Evolutionary conservation across 64 coral and sea anemone species (phyloP).

Genomic region (Hydrozoanthus tunicans): DNA sequence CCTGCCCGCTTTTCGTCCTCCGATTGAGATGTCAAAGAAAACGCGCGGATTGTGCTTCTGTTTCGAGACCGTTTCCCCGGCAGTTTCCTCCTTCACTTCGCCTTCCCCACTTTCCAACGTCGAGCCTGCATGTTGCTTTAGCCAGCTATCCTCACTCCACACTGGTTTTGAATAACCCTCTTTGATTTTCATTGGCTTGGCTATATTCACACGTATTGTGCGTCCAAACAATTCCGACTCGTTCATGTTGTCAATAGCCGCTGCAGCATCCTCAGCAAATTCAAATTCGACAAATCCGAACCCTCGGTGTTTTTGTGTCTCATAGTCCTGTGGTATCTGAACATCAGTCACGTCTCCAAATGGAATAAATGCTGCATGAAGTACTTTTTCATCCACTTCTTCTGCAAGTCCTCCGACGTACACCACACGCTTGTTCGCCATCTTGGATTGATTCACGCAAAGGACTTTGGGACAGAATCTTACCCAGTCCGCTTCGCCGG

Average conservation of each 20-base stretch:
- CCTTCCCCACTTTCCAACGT: slow-evolving; percentile 71
- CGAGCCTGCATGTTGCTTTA: slow-evolving; percentile 85
- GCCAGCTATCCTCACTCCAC: slow-evolving; percentile 98
- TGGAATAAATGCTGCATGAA: slow-evolving; percentile 97
- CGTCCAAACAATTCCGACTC: slow-evolving; percentile 98
- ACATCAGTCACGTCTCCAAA: slow-evolving; percentile 99
- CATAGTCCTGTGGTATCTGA: slow-evolving; percentile 97
- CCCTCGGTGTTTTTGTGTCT: slow-evolving; percentile 90
- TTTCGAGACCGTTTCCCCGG: slow-evolving; percentile 51
- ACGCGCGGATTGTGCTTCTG: slow-evolving; percentile 92
- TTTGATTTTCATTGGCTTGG: slow-evolving; percentile 99
- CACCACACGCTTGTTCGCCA: slow-evolving; percentile 99
- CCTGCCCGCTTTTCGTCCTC: slow-evolving; percentile 64
- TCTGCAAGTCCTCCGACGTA: slow-evolving; percentile 99
- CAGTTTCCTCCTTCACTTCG: slow-evolving; percentile 54
- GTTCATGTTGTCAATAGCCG: slow-evolving; percentile 98
- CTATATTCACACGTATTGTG: slow-evolving; percentile 96
- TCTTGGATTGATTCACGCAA: slow-evolving; percentile 64
- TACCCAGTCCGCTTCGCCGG: not conserved
- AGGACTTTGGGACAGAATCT: not conserved
- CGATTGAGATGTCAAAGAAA: slow-evolving; percentile 88
- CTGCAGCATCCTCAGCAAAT: slow-evolving; percentile 90
- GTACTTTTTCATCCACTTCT: slow-evolving; percentile 99
- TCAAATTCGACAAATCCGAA: slow-evolving; percentile 99
- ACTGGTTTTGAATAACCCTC: slow-evolving; percentile 95